A percentile compares a stretch with the other conserved stretches of the same genome.
Evolutionary conservation across 2,113 vertebrate species (phyloP).

Genomic region (Nibea albiflora): DNA sequence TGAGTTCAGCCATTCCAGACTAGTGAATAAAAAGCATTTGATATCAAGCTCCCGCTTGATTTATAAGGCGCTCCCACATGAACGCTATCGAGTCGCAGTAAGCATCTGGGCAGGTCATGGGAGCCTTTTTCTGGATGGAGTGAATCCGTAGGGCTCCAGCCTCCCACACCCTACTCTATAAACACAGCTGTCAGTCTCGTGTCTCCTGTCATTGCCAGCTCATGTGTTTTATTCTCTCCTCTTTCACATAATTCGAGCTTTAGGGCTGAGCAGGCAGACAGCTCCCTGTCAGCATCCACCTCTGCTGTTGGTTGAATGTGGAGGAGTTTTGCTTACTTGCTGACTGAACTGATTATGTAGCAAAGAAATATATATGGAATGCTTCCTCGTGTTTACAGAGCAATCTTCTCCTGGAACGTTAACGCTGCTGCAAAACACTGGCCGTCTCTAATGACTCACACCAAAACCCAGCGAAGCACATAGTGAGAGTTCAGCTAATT

Average conservation of each 20-base stretch:
- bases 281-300: slow-evolving; percentile 50
- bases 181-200: slow-evolving; percentile 80
- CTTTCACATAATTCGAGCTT: slow-evolving; percentile 30
- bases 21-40: slow-evolving; percentile 55
- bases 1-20: slow-evolving; percentile 48
- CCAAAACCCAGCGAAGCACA: slow-evolving; percentile 29
- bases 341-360: slow-evolving; percentile 51
- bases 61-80: slow-evolving; percentile 60
- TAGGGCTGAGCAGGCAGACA: slow-evolving; percentile 42
- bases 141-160: slow-evolving; percentile 52
- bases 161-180: slow-evolving; percentile 63
- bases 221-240: slow-evolving; percentile 54
- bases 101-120: slow-evolving; percentile 71
- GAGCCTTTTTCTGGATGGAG: slow-evolving; percentile 61
- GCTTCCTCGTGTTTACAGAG: slow-evolving; percentile 50
- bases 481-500: slow-evolving; percentile 62
- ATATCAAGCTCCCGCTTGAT: slow-evolving; percentile 70
- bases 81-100: slow-evolving; percentile 64
- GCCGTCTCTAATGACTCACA: slow-evolving; percentile 51
- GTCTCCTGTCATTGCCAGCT: slow-evolving; percentile 65
- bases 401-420: slow-evolving; percentile 16
- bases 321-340: slow-evolving; percentile 42
- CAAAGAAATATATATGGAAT: slow-evolving; percentile 30
- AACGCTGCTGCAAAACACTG: slow-evolving; percentile 7
- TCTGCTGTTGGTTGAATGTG: slow-evolving; percentile 23